Evolutionary conservation across 2,888 invertebrate species (phyloP), one percentile per base, ranked within the genome.

Genomic region (Euclidia mi): DNA sequence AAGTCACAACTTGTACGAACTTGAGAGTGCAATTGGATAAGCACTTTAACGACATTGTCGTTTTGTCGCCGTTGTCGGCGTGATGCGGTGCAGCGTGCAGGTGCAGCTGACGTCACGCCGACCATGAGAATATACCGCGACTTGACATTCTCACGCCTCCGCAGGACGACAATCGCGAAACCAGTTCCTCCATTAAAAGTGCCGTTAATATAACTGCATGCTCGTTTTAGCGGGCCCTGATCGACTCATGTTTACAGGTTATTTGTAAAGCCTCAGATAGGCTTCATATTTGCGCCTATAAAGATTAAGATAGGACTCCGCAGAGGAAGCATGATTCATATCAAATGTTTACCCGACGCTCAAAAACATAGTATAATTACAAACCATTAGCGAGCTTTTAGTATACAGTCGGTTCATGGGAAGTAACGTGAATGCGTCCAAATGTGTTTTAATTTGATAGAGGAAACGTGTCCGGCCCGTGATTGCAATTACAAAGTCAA

Each of bases 111-210:
- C 91, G 91, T 91, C 89, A 90, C 71, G 63, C 29, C 67, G 83
- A 65, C 91, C 91, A 87, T 94, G 94, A 91, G 92, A 92, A 90
- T 87, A 85, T 84, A 81, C 88, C 84, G 76, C 81, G 81, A 84
- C 81, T 85, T 77, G 87, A 89, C 88, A 90, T 90, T 94, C 94
- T 92, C 94, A 94, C 94, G 94, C 92, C 94, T 91, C 83, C 91
- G 77, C 88, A 77, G 72, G 79, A 84, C 85, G 86, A 85, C 88
- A 86, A 83, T 85, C 82, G 80, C 82, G 55, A 82, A 90, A 92
- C 93, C 90, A 85, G 92, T 92, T 87, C 80, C 79, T 83, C 81
- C 84, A 87, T 85, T 90, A 84, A 86, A 86, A 90, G 89, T 90
- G 80, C 93, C 91, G 91, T 92, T 91, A 90, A 82, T 85, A 81